Conservation (phyloP, 2,888 invertebrate genomes). For the Volucella inflata region DNA sequence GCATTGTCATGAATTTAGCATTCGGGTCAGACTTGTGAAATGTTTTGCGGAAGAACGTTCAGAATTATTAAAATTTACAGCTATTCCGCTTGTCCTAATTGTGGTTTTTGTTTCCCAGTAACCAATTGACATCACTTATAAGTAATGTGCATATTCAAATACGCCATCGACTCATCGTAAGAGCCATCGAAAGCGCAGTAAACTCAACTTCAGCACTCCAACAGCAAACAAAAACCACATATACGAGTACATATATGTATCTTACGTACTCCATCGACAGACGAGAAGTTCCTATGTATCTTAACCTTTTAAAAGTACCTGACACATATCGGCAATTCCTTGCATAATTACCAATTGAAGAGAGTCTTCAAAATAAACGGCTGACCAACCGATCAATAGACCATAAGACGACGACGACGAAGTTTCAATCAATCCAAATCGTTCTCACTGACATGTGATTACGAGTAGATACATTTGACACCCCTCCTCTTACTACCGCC, state of each 20-base stretch:
- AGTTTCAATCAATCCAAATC: not conserved
- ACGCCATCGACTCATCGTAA: slow-evolving; percentile 6
- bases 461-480: not conserved
- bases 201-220: slow-evolving; percentile 45
- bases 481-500: not conserved
- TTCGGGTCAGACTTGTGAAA: too few species aligned
- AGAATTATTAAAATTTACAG: too few species aligned
- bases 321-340: slow-evolving; percentile 25
- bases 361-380: slow-evolving; percentile 12
- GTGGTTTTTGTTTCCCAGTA: too few species aligned
- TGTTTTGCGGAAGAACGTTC: too few species aligned
- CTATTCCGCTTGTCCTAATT: too few species aligned
- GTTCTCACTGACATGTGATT: slow-evolving; percentile 5
- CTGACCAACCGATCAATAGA: not conserved
- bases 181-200: slow-evolving; percentile 34
- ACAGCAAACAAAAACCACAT: slow-evolving; percentile 26
- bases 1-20: too few species aligned
- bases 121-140: too few species aligned
- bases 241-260: too few species aligned
- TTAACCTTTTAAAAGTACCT: slow-evolving; percentile 7
- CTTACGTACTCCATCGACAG: not conserved
- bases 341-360: slow-evolving; percentile 36
- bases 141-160: not conserved
- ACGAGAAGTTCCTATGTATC: slow-evolving; percentile 7
- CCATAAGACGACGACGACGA: not conserved